These are phyloP conservation scores for Hymenopus coronatus DNA, from an alignment of 2,888 invertebrate species.

Conservation along the genomic window DNA sequence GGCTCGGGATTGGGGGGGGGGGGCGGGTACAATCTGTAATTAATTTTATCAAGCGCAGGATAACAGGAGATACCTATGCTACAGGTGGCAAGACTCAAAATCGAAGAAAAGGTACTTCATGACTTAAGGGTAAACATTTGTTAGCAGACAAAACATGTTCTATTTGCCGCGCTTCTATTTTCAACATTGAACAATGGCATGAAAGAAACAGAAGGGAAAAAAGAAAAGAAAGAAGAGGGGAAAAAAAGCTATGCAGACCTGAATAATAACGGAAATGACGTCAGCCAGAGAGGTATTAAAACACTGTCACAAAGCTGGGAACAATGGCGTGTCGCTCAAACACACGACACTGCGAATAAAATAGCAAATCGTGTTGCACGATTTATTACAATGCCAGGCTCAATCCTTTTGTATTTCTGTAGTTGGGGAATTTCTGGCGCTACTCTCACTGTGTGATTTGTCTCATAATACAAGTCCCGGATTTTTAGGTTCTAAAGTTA, in stretches of 20 bases:
- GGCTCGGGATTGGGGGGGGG: too few species aligned
- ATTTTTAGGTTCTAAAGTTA: too few species aligned
- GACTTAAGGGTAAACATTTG: not conserved
- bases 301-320: not conserved
- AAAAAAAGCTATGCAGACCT: not conserved
- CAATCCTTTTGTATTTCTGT: not conserved
- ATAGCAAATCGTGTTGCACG: not conserved
- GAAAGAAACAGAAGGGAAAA: not conserved
- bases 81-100: too few species aligned
- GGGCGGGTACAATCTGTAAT: too few species aligned
- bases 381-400: not conserved
- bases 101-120: not conserved
- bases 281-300: not conserved
- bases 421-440: not conserved
- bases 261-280: not conserved
- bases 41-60: too few species aligned
- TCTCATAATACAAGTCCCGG: too few species aligned
- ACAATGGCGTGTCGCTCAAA: not conserved
- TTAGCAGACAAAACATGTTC: not conserved
- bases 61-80: too few species aligned
- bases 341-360: not conserved
- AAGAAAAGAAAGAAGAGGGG: too few species aligned
- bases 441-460: too few species aligned
- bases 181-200: not conserved
- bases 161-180: not conserved